Evolutionary conservation across 2,888 invertebrate species (phyloP).

Genomic region (Merodon equestris): DNA sequence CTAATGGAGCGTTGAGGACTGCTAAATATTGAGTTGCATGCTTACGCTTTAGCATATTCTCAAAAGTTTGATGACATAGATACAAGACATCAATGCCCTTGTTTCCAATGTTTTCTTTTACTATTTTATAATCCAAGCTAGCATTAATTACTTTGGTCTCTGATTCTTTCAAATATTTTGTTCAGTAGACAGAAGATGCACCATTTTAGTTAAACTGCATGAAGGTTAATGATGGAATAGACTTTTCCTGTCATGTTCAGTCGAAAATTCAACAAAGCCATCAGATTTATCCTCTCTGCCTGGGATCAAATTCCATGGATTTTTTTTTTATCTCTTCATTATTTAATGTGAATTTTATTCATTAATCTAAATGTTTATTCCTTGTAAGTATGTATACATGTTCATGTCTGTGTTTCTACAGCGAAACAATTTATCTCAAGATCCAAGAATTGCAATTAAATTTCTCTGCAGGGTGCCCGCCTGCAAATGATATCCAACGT

Average conservation of each 20-base stretch:
- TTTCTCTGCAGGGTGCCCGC: conserved; percentile 65
- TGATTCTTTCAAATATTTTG: too few relatives aligned
- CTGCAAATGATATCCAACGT: conserved; percentile 69
- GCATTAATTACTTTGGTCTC: too few relatives aligned
- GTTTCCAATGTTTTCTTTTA: too few relatives aligned
- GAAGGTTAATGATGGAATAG: not conserved
- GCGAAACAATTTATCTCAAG: conserved; percentile 45
- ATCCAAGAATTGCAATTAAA: conserved; percentile 65
- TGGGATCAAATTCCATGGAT: conserved; percentile 59
- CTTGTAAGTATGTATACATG: conserved; percentile 21
- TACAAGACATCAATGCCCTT: too few relatives aligned
- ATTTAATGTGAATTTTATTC: conserved; percentile 61
- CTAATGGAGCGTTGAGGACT: conserved; percentile 55
- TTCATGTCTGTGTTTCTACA: conserved; percentile 14
- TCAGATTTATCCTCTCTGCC: conserved; percentile 26
- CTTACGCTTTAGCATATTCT: too few relatives aligned
- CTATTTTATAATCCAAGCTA: too few relatives aligned
- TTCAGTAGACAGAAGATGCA: too few relatives aligned
- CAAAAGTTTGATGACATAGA: not conserved
- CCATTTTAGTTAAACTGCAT: too few relatives aligned
- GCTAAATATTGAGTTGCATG: too few relatives aligned
- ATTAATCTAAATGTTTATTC: conserved; percentile 37
- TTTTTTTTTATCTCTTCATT: conserved; percentile 38
- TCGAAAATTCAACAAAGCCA: conserved; percentile 42
- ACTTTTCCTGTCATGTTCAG: conserved; percentile 53